Evolutionary conservation across 2,888 invertebrate genomes (phyloP).

Genomic region (Chrysolina haemoptera): DNA sequence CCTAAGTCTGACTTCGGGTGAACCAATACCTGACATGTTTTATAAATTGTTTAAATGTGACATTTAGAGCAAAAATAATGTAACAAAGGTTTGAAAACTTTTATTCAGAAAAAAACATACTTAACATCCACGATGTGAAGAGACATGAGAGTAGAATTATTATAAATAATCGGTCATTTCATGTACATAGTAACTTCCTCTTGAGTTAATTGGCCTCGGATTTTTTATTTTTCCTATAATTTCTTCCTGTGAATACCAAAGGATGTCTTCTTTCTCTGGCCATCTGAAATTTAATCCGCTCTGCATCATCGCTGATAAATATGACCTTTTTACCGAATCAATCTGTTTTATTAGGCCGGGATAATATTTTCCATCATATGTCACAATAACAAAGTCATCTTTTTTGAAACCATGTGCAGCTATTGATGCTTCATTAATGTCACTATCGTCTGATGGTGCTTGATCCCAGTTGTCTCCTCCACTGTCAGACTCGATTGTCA

Average conservation of each 20-base stretch:
- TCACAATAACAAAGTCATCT: too few relatives aligned
- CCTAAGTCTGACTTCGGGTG: too few relatives aligned
- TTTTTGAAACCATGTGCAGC: too few relatives aligned
- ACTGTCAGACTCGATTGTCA: not conserved
- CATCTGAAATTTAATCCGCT: conserved; percentile 9
- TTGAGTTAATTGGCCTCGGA: conserved; percentile 1
- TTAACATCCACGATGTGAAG: not conserved
- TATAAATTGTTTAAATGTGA: too few relatives aligned
- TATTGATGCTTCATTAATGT: not conserved
- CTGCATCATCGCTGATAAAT: not conserved
- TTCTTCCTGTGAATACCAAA: conserved; percentile 13
- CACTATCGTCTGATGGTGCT: too few relatives aligned
- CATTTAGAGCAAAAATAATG: too few relatives aligned
- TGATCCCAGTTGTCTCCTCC: not conserved
- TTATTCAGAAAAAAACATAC: not conserved
- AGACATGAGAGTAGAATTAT: conserved; percentile 8
- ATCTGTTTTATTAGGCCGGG: too few relatives aligned
- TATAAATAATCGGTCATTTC: conserved; percentile 7
- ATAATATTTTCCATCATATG: too few relatives aligned
- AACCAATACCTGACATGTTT: too few relatives aligned
- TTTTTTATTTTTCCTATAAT: conserved; percentile 13
- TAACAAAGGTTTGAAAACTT: too few relatives aligned
- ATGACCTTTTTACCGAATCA: too few relatives aligned
- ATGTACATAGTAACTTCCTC: conserved; percentile 14
- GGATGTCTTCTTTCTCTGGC: conserved; percentile 20